These are phyloP conservation scores for Poeciliopsis turneri DNA, from an alignment of 2,797 vertebrate species.

Conservation along the genomic window DNA sequence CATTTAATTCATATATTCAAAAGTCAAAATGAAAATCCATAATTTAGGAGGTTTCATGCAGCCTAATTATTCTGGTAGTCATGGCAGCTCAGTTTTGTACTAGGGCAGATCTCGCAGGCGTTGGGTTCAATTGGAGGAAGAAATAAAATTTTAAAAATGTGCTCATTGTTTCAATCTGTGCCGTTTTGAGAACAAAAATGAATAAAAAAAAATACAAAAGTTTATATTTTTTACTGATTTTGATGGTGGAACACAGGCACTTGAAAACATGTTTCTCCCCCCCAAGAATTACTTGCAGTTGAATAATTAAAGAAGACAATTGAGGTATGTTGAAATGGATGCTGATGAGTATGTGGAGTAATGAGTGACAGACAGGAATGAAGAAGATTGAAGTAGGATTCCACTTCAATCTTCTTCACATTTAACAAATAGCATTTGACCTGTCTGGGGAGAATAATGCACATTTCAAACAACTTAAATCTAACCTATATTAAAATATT, in stretches of 20 bases:
- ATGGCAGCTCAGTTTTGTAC: slow-evolving; percentile 36
- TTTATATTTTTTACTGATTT: no score
- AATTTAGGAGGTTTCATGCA: slow-evolving; percentile 60
- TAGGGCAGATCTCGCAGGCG: slow-evolving; percentile 28
- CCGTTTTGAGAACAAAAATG: neutral
- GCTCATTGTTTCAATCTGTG: neutral
- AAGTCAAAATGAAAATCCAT: slow-evolving; percentile 50
- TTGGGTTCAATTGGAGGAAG: slow-evolving; percentile 30
- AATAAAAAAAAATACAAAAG: neutral
- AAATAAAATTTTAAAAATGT: slow-evolving; percentile 14
- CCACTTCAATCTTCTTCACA: neutral
- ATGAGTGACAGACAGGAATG: neutral
- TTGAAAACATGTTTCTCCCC: no score
- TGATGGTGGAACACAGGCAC: no score
- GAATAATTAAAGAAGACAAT: neutral
- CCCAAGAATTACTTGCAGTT: no score
- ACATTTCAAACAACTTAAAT: neutral
- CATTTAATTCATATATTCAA: slow-evolving; percentile 28
- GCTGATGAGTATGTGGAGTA: neutral
- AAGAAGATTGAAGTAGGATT: neutral
- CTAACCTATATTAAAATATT: neutral
- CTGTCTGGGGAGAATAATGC: neutral
- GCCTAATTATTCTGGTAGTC: slow-evolving; percentile 52
- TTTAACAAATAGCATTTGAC: neutral
- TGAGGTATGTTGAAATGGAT: neutral